Conservation (phyloP, 2,113 vertebrate species). For the Nematolebias whitei region DNA sequence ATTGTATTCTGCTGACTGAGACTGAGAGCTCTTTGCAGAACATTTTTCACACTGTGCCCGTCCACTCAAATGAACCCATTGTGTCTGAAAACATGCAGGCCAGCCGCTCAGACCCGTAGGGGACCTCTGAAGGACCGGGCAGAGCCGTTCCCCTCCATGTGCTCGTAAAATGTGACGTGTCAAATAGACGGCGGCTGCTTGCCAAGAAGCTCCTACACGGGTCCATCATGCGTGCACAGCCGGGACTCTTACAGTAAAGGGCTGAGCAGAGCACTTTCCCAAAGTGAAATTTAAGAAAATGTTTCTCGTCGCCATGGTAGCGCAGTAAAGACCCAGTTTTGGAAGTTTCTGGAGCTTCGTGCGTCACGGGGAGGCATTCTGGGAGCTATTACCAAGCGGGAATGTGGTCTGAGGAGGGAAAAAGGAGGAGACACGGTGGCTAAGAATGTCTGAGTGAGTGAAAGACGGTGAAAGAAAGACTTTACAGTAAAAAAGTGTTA, state of each 20-base stretch:
- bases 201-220: conserved; percentile 34
- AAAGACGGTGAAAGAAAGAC: conserved; percentile 22
- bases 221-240: conserved; percentile 9
- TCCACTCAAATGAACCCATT: conserved; percentile 69
- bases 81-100: conserved; percentile 57
- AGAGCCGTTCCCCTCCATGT: conserved; percentile 34
- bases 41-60: conserved; percentile 58
- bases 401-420: conserved; percentile 47
- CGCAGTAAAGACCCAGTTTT: conserved; percentile 20
- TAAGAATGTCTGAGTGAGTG: conserved; percentile 47
- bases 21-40: conserved; percentile 46
- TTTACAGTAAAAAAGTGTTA: conserved; percentile 4
- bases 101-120: conserved; percentile 38
- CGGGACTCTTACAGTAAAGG: conserved; percentile 29
- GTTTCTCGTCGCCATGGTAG: conserved; percentile 58
- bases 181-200: conserved; percentile 41
- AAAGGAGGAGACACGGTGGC: conserved; percentile 41
- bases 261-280: conserved; percentile 34
- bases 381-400: conserved; percentile 67
- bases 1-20: conserved; percentile 49
- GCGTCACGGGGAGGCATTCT: conserved; percentile 66
- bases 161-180: conserved; percentile 72
- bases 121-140: conserved; percentile 38
- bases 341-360: conserved; percentile 50
- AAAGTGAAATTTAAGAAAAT: conserved; percentile 44